Evolutionary conservation across 2,797 vertebrate species (phyloP).

Genomic region (Galagoides demidoff): DNA sequence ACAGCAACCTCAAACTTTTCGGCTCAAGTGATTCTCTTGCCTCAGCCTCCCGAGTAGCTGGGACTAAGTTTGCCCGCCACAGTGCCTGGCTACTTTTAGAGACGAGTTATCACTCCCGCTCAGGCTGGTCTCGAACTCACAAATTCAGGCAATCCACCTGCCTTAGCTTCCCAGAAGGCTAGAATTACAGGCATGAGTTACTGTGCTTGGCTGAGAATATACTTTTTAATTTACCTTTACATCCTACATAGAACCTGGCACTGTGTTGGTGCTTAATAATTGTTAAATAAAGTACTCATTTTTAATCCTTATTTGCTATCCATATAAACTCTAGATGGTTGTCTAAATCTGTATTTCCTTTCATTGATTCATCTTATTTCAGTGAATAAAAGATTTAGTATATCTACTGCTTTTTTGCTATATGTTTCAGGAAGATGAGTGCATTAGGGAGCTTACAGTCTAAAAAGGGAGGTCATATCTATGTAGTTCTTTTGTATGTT

Average conservation of each 20-base stretch:
- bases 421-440: neutral
- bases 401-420: neutral
- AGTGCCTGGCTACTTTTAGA: too few species aligned
- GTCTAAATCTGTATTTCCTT: neutral
- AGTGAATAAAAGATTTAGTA: neutral
- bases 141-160: too few species aligned
- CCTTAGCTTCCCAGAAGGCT: too few species aligned
- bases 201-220: neutral
- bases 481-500: neutral
- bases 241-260: neutral
- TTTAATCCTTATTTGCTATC: neutral
- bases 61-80: too few species aligned
- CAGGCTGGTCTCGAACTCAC: too few species aligned
- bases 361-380: neutral
- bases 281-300: constrained; percentile 5
- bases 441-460: neutral
- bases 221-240: constrained; percentile 9
- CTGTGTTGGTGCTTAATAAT: neutral
- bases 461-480: neutral
- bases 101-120: too few species aligned
- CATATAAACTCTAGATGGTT: neutral
- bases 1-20: too few species aligned
- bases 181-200: too few species aligned
- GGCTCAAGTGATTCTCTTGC: too few species aligned
- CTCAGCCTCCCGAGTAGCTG: too few species aligned